phyloP scores from a whole-genome alignment of 2,888 invertebrate genomes.

The Hanleya hanleyi region DNA sequence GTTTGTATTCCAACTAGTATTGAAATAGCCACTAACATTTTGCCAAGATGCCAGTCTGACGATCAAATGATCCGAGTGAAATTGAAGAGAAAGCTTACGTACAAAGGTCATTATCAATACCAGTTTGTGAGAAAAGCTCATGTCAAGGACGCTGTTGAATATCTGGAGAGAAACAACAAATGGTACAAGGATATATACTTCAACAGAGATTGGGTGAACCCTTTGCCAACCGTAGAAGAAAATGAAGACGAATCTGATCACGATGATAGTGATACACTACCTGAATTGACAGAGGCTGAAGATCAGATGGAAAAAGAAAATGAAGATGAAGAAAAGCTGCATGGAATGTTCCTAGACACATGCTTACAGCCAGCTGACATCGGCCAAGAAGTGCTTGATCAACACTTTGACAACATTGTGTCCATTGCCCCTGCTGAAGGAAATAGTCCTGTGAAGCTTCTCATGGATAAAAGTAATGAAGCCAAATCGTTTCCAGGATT shows the following conservation, averaged over 20 bases:
- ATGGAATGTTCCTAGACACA: not conserved
- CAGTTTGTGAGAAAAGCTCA: not conserved
- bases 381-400: conserved; percentile 15
- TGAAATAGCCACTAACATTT: conserved; percentile 3
- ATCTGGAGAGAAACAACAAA: not conserved
- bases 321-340: not conserved
- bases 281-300: conserved; percentile 9
- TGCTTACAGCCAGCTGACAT: conserved; percentile 26
- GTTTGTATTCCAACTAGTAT: conserved; percentile 23
- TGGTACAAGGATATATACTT: not conserved
- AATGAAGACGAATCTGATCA: too few species aligned
- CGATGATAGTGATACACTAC: too few species aligned
- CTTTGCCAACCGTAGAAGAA: too few species aligned
- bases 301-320: not conserved
- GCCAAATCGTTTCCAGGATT: too few species aligned
- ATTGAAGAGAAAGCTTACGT: too few species aligned
- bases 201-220: too few species aligned
- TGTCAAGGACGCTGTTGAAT: too few species aligned
- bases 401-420: conserved; percentile 6
- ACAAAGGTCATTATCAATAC: not conserved
- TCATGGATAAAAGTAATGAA: conserved; percentile 17
- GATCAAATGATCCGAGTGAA: conserved; percentile 13
- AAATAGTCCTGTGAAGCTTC: too few species aligned
- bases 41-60: conserved; percentile 6
- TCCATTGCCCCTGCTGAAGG: too few species aligned